Conservation (phyloP, 2,797 vertebrate species). For the Pagetopsis macropterus region DNA sequence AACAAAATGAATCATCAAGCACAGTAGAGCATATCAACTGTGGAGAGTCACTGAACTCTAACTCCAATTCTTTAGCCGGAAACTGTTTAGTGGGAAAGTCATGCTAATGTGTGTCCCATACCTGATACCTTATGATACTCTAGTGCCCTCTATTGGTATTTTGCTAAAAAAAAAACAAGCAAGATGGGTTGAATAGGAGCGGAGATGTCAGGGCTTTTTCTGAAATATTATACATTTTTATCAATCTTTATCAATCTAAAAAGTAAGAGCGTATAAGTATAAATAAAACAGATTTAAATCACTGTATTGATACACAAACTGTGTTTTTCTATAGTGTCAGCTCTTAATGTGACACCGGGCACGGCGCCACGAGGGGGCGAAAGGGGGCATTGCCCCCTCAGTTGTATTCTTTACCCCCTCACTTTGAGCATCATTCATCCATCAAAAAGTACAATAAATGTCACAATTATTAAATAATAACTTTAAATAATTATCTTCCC, state of each 20-base stretch:
- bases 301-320: neutral
- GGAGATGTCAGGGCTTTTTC: neutral
- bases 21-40: neutral
- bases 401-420: too few relatives aligned
- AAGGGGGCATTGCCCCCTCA: too few relatives aligned
- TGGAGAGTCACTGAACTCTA: neutral
- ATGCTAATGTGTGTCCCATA: neutral
- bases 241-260: neutral
- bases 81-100: neutral
- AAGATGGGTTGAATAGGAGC: neutral
- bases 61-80: neutral
- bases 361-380: too few relatives aligned
- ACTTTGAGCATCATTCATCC: too few relatives aligned
- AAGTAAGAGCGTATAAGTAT: neutral
- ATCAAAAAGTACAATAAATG: too few relatives aligned
- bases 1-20: neutral
- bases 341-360: neutral
- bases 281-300: neutral
- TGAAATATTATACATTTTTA: neutral
- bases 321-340: neutral
- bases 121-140: neutral
- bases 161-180: neutral
- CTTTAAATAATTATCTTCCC: too few relatives aligned
- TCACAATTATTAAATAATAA: too few relatives aligned
- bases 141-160: constrained; percentile 53